Evolutionary conservation across 2,888 invertebrate genomes (phyloP).

Genomic region (Cephalotes varians): DNA sequence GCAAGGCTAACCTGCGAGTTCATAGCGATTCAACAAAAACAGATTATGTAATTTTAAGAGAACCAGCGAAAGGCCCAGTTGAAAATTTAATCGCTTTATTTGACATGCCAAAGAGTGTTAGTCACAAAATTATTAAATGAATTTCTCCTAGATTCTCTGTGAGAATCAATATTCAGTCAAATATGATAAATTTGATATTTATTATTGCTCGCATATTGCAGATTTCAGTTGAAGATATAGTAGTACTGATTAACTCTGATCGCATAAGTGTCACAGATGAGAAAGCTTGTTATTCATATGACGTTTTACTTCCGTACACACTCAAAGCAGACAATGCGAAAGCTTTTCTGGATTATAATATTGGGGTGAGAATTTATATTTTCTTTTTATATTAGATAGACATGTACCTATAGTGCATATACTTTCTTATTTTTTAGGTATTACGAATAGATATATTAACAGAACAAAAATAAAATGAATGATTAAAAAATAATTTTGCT

Average conservation of each 20-base stretch:
- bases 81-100: conserved; percentile 88
- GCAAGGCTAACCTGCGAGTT: neutral
- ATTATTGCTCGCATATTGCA: conserved; percentile 61
- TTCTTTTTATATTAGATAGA: neutral
- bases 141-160: neutral
- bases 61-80: conserved; percentile 87
- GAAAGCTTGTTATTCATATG: conserved; percentile 88
- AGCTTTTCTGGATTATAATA: conserved; percentile 87
- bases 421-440: conserved; percentile 72
- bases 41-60: conserved; percentile 81
- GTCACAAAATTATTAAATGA: conserved; percentile 5
- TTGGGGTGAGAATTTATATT: conserved; percentile 84
- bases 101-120: conserved; percentile 85
- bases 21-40: conserved; percentile 10
- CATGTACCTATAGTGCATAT: neutral
- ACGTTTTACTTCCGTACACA: conserved; percentile 90
- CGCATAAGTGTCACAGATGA: conserved; percentile 90
- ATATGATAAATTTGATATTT: neutral
- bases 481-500: neutral
- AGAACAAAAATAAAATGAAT: neutral
- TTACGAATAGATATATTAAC: conserved; percentile 79
- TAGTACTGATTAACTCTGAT: conserved; percentile 92
- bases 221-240: conserved; percentile 85
- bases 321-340: conserved; percentile 88
- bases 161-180: neutral